These are phyloP conservation scores for Phoenicopterus ruber DNA, from an alignment of 2,113 vertebrate genomes.

Conservation along the genomic window DNA sequence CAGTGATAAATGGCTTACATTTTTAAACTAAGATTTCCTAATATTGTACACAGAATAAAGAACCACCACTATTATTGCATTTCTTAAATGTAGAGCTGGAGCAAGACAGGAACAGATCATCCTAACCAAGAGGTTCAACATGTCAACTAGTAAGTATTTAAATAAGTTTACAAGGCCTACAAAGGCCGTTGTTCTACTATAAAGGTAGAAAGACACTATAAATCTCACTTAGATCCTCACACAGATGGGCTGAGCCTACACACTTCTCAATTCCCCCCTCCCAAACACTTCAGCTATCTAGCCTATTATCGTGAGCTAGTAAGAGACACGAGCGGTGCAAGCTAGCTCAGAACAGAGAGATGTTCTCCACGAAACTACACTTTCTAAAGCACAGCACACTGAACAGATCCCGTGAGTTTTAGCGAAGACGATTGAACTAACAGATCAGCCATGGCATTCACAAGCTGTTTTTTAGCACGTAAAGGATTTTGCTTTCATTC, in stretches of 20 bases:
- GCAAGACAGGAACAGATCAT: neutral
- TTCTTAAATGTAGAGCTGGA: neutral
- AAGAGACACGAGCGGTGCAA: neutral
- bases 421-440: neutral
- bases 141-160: neutral
- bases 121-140: neutral
- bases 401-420: neutral
- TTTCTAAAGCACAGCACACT: neutral
- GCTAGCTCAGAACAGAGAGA: neutral
- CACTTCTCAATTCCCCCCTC: neutral
- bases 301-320: neutral
- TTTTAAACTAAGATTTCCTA: neutral
- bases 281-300: neutral
- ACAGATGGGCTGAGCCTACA: neutral
- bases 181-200: neutral
- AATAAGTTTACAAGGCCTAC: neutral
- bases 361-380: neutral
- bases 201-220: neutral
- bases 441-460: neutral
- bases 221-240: neutral
- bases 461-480: neutral
- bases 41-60: neutral
- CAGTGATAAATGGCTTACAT: neutral
- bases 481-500: neutral
- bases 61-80: neutral